Base-by-base conservation (phyloP, 2,797 vertebrate species). In the Diplodus puntazzo region DNA sequence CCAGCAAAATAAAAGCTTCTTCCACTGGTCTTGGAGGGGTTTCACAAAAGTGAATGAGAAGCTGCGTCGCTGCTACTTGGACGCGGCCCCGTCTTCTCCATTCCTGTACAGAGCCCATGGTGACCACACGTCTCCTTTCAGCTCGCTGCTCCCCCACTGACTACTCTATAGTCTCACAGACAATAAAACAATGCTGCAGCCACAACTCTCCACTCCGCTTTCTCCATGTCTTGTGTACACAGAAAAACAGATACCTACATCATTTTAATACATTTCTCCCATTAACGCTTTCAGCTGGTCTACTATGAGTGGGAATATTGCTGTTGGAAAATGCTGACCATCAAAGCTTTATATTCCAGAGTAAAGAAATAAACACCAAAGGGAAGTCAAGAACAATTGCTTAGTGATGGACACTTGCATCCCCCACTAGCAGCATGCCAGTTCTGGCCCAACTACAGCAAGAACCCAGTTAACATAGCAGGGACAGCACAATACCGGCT, bases 101-200 rank as follows among this genome's bases (percentile, higher is more conserved):
- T 94, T 92, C 91, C 90, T 88, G 84, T 70, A 62, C 74, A 68
- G 66, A 84, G 74, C 69, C 94, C 94, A 88, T 94, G 93, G 93
- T 87, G 90, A 94, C 92, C 91, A 93, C 92, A 90, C 87, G 84
- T 91, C 86, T 68, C 73, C 62, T 61, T 55, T 43, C 39, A 61
- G 71, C 82, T 83, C 50, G 42, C 61, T 54, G 46, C 83, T 58
- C 77, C 78, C 83, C 79, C 62, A 7, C 80, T 71, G 80, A 76
- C 87, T 69, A 54, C 86, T 84, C 80, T 66, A 81, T 75, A 77
- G 77, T 81, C 77, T 88, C 83, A 70, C 61, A 82, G 72, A 93
- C 85, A 81, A 75, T 80, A 77, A 65, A 79, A 85, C 84, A 89
- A 78, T 74, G 60, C 81, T 5, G 63, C 80, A 65, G 83, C 84